Conservation (phyloP, 2,797 vertebrate genomes). For the Macropodus opercularis region DNA sequence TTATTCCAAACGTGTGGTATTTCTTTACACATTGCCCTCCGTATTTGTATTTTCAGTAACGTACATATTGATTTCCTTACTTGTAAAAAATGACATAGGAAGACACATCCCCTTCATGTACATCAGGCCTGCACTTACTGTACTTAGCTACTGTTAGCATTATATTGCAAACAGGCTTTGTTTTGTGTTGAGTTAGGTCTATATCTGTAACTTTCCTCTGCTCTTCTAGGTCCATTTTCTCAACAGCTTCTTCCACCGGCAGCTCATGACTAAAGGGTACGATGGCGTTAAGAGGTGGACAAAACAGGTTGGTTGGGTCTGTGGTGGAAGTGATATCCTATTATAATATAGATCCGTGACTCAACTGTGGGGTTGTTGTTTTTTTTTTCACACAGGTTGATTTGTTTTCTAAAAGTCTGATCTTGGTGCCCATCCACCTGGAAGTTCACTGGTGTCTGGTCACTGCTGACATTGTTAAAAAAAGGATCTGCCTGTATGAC, state of each 20-base stretch:
- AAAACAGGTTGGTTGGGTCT: conserved; percentile 89
- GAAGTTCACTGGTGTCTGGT: conserved; percentile 99
- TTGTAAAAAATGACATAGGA: not conserved
- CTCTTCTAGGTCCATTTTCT: conserved; percentile 92
- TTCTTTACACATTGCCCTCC: no score
- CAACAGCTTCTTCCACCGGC: conserved; percentile 98
- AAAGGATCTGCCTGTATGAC: conserved; percentile 94
- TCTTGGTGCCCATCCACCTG: conserved; percentile 96
- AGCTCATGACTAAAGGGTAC: conserved; percentile 98
- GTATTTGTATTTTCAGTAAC: no score
- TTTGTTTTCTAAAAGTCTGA: conserved; percentile 92
- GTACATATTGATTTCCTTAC: no score
- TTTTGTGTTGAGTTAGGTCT: no score
- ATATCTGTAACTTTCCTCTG: not conserved
- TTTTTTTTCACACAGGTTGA: conserved; percentile 85
- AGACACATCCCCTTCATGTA: not conserved
- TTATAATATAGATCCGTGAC: not conserved
- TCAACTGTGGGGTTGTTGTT: no score
- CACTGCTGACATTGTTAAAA: conserved; percentile 87
- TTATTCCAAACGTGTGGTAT: no score
- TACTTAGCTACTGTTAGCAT: not conserved
- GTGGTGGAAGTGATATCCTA: not conserved
- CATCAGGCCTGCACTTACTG: not conserved
- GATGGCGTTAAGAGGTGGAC: conserved; percentile 98
- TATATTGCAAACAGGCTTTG: no score